A percentile compares a stretch with the other conserved stretches of the same genome.
phyloP scores from a whole-genome alignment of 1,140 invertebrate species.

The Nebria ingens region DNA sequence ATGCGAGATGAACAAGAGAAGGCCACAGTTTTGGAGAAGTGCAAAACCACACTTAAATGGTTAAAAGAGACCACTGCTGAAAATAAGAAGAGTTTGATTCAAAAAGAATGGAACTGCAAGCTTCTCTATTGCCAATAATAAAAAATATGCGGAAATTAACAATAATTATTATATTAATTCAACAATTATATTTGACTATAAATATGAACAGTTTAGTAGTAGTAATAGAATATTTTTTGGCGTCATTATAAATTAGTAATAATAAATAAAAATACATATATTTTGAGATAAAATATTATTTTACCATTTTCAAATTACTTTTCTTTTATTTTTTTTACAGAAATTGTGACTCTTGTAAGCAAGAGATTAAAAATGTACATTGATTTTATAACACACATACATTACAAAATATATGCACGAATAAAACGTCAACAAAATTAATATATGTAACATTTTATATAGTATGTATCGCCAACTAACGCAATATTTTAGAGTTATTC shows the following conservation, averaged over 20 bases:
- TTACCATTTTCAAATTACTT: not conserved
- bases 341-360: not conserved
- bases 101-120: not conserved
- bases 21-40: not conserved
- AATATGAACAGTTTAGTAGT: too few relatives aligned
- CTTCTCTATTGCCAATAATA: not conserved
- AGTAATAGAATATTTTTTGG: too few relatives aligned
- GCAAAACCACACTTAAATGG: not conserved
- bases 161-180: too few relatives aligned
- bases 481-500: too few relatives aligned
- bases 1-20: not conserved
- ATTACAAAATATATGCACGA: not conserved
- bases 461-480: not conserved
- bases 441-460: too few relatives aligned
- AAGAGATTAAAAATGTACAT: slow-evolving; percentile 8
- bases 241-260: too few relatives aligned
- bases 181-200: too few relatives aligned
- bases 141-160: not conserved
- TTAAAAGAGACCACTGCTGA: not conserved
- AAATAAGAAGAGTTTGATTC: not conserved
- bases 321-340: slow-evolving; percentile 7
- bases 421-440: slow-evolving; percentile 8
- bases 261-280: not conserved
- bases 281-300: not conserved
- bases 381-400: not conserved